Percentiles rank a stretch among this genome's conserved stretches.
phyloP scores from a whole-genome alignment of 2,888 invertebrate genomes.

The Drosophila subquinaria region DNA sequence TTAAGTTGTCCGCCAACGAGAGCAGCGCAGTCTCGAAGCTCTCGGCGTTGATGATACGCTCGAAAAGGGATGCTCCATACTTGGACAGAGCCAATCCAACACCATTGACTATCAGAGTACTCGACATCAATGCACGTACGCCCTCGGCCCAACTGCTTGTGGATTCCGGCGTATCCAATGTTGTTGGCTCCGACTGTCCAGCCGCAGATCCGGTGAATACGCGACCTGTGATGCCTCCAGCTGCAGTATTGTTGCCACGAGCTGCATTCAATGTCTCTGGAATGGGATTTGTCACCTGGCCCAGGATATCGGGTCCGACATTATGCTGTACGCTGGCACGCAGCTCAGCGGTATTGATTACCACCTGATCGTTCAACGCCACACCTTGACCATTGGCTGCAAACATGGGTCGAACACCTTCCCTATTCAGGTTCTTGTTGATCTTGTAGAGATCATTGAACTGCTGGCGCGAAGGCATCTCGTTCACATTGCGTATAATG shows the following conservation, averaged over 20 bases:
- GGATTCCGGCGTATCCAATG: conserved; percentile 11
- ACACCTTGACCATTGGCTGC: conserved; percentile 70
- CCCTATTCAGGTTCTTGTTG: conserved; percentile 71
- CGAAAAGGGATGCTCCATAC: conserved; percentile 42
- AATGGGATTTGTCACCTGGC: conserved; percentile 69
- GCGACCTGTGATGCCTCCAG: not conserved
- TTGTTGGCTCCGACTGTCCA: conserved; percentile 15
- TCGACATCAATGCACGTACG: conserved; percentile 27
- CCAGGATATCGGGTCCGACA: conserved; percentile 72
- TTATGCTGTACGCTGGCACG: conserved; percentile 81
- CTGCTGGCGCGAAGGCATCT: conserved; percentile 80
- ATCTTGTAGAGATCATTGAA: conserved; percentile 83
- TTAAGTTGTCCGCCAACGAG: conserved; percentile 47
- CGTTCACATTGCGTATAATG: conserved; percentile 81
- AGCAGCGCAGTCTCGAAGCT: conserved; percentile 59
- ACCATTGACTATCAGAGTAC: conserved; percentile 46
- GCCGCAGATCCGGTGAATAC: conserved; percentile 15
- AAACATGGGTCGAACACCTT: conserved; percentile 75
- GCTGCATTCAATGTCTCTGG: conserved; percentile 47
- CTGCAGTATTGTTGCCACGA: not conserved
- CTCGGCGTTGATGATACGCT: conserved; percentile 55
- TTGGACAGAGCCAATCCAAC: conserved; percentile 11
- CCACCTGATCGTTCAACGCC: conserved; percentile 79
- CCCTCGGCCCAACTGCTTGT: conserved; percentile 31
- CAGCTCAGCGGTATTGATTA: conserved; percentile 61